Conservation (phyloP, 1,140 invertebrate species). For the Zelostemma sp. region DNA sequence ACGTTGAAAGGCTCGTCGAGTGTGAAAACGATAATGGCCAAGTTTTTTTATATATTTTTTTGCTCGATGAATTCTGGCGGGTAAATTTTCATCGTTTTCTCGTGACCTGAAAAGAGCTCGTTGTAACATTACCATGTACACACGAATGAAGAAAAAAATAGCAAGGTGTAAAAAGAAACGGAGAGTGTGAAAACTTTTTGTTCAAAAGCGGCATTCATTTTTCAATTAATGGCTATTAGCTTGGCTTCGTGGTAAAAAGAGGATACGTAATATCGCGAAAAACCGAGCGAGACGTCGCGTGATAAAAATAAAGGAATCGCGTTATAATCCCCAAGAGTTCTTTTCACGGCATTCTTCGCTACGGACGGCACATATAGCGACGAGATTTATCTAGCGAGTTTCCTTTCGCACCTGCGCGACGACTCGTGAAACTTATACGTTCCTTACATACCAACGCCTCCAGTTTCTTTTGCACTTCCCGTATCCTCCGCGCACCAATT, state of each 20-base stretch:
- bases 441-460: constrained; percentile 47
- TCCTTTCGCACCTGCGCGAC: constrained; percentile 59
- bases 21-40: too few relatives aligned
- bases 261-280: constrained; percentile 27
- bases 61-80: too few relatives aligned
- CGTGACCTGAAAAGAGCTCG: too few relatives aligned
- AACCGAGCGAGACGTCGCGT: constrained; percentile 22
- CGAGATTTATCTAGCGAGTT: constrained; percentile 64
- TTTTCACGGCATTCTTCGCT: constrained; percentile 34
- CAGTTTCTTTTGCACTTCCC: constrained; percentile 26
- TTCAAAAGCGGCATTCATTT: constrained; percentile 5
- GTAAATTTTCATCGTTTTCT: too few relatives aligned
- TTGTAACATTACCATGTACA: too few relatives aligned
- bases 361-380: constrained; percentile 27
- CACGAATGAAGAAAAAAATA: too few relatives aligned
- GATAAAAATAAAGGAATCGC: constrained; percentile 43
- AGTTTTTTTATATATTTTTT: too few relatives aligned
- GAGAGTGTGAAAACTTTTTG: background rate
- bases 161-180: background rate
- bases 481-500: constrained; percentile 41
- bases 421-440: constrained; percentile 56
- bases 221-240: constrained; percentile 38
- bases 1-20: too few relatives aligned
- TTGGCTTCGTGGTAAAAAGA: background rate
- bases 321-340: constrained; percentile 36